These are phyloP conservation scores for Ptychodera flava DNA, from an alignment of 35 echinoderm and acorn worm genomes.

Conservation along the genomic window DNA sequence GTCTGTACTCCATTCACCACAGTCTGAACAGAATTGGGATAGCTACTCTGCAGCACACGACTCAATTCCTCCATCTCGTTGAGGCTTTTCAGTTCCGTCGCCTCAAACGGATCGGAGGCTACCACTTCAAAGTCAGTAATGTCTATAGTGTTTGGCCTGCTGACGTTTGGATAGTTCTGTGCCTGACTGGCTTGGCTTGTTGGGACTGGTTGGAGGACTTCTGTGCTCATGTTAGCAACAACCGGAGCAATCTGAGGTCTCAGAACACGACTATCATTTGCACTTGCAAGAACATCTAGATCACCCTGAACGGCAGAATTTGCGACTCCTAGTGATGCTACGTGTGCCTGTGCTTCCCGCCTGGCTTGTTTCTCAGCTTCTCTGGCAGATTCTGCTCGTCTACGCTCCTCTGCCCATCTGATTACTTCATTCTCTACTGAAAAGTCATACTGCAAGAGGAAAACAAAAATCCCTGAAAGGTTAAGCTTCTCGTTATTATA, in stretches of 20 bases:
- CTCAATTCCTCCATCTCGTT: conserved; percentile 93
- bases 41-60: conserved; percentile 31
- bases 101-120: conserved; percentile 81
- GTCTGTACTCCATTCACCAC: background rate
- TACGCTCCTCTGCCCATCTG: background rate
- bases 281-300: background rate
- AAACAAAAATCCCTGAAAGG: too few species aligned
- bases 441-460: background rate
- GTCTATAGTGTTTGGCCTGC: conserved; percentile 18
- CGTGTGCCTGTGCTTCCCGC: background rate
- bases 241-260: background rate
- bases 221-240: background rate
- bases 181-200: background rate
- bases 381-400: background rate
- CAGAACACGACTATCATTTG: background rate
- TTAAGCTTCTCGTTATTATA: too few species aligned
- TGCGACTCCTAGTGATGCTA: background rate
- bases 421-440: background rate
- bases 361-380: background rate
- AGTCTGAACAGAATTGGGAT: background rate
- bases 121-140: conserved; percentile 74
- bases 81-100: conserved; percentile 81
- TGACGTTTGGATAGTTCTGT: background rate
- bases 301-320: background rate
- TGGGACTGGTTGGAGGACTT: background rate